phyloP scores from a whole-genome alignment of 2,797 vertebrate genomes.

The Propithecus deckenii region DNA sequence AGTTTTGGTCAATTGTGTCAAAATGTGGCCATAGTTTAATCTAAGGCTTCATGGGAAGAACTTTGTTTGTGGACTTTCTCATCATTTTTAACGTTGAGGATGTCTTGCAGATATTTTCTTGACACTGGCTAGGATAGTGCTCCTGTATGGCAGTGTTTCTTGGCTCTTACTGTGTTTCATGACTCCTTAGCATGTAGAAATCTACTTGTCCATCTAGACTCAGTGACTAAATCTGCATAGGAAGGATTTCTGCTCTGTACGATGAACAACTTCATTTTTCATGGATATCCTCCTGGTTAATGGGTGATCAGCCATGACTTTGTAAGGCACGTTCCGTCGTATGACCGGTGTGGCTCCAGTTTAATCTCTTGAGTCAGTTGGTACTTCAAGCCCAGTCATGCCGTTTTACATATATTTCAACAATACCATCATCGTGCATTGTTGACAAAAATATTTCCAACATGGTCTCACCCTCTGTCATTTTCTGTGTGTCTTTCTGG shows the following conservation, averaged over 20 bases:
- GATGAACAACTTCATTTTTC: neutral
- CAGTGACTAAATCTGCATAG: neutral
- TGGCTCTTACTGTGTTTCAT: neutral
- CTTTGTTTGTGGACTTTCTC: neutral
- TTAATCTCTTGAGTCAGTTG: neutral
- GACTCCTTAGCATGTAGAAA: neutral
- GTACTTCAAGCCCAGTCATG: neutral
- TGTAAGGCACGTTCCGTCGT: neutral
- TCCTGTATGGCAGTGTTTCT: neutral
- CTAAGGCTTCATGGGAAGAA: neutral
- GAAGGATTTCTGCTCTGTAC: neutral
- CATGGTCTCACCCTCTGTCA: neutral
- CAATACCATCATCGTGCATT: neutral
- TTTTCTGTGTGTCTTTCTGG: neutral
- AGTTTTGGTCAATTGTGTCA: neutral
- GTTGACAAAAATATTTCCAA: neutral
- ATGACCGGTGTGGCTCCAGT: neutral
- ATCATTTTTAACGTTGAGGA: neutral
- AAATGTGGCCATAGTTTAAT: neutral
- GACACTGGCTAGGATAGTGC: neutral
- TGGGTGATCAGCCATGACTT: neutral
- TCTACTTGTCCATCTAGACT: neutral
- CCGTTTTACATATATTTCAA: neutral
- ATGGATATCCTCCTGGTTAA: neutral
- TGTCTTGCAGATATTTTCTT: neutral